Evolutionary conservation across 1,140 invertebrate species (phyloP).

Genomic region (Glossosoma conforme): DNA sequence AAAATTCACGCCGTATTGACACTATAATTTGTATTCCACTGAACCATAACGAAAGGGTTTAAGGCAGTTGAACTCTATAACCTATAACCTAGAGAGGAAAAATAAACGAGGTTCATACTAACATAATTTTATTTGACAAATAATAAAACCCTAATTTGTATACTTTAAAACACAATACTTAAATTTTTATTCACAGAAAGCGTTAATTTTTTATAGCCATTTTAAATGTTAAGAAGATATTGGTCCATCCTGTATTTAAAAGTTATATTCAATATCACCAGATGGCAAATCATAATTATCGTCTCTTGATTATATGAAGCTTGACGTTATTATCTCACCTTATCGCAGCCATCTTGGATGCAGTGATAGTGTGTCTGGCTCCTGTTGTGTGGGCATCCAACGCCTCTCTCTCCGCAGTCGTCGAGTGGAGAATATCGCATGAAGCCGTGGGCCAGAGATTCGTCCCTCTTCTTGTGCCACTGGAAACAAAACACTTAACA

Average conservation of each 20-base stretch:
- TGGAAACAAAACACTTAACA: slow-evolving; percentile 51
- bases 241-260: not conserved
- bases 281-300: too few relatives aligned
- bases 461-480: slow-evolving; percentile 98
- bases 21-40: too few relatives aligned
- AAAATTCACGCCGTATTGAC: too few relatives aligned
- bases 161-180: too few relatives aligned
- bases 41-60: too few relatives aligned
- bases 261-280: too few relatives aligned
- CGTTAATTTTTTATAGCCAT: not conserved
- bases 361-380: slow-evolving; percentile 99
- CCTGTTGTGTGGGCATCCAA: slow-evolving; percentile 86
- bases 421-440: slow-evolving; percentile 87
- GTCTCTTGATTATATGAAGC: too few relatives aligned
- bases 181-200: not conserved
- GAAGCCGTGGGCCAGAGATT: slow-evolving; percentile 94
- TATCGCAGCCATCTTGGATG: slow-evolving; percentile 92
- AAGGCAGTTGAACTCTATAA: too few relatives aligned
- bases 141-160: too few relatives aligned
- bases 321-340: slow-evolving; percentile 55
- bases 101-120: too few relatives aligned
- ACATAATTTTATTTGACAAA: too few relatives aligned
- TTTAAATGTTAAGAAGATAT: not conserved
- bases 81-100: too few relatives aligned
- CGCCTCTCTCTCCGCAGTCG: slow-evolving; percentile 72